Evolutionary conservation across 2,797 vertebrate genomes (phyloP), one percentile per base, ranked within the genome.

Genomic region (Sternarchorhynchus goeldii): DNA sequence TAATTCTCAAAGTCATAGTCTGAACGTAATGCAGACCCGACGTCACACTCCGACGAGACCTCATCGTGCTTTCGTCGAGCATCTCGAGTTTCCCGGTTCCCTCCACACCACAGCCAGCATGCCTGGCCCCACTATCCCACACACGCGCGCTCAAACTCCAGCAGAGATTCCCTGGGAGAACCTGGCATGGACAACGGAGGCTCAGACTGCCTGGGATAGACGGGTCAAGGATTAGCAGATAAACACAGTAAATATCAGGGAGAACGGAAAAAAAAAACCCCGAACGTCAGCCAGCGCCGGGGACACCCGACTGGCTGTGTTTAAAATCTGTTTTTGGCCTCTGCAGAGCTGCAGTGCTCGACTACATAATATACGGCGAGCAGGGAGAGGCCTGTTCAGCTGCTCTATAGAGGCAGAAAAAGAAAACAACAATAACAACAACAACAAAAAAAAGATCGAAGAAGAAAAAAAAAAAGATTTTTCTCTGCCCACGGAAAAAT

Each of bases 311-410:
- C 78, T 75, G 58, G 75, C 76, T 18, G 20, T 18, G n/a, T 71
- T 82, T 78, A 83, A 84, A 70, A 78, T 82, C 31, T 85, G 34
- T 88, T 77, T 83, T 77, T 64, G 76, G 81, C 83, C 80, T 72
- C 34, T 50, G 10, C 12, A 50, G 45, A 50, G 10, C 58, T 71
- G 73, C 75, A 82, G 41, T 56, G 63, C 59, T 78, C 78, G 29
- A 73, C 77, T 77, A 71, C 70, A 73, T 79, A 88, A 86, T 82
- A 59, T 78, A 70, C 77, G 66, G 72, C 76, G 78, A 76, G 77
- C 73, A 78, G 57, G 64, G 73, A 39, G 76, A 80, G 75, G 25
- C 31, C 67, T 83, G 78, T 85, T 85, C 25, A 25, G 87, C 83
- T 82, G 84, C 85, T 87, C 70, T 79, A 84, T 84, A 17, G 21